Conservation (phyloP, 2,113 vertebrate species). For the Deroptyus accipitrinus region DNA sequence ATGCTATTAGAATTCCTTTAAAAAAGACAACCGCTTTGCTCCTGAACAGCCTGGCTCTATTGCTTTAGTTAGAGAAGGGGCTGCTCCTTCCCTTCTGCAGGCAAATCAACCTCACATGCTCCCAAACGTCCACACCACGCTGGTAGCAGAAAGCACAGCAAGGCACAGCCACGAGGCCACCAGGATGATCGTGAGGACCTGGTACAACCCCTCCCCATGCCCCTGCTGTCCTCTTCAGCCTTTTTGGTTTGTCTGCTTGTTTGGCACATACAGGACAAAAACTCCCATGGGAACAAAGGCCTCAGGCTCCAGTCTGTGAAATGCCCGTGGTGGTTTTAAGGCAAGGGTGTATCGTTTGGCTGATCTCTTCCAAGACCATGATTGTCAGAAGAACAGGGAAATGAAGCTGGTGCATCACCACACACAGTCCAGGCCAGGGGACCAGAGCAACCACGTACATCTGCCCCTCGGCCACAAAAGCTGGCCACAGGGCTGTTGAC, state of each 20-base stretch:
- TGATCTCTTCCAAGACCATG: background rate
- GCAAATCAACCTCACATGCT: background rate
- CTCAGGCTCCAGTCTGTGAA: background rate
- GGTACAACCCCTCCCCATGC: background rate
- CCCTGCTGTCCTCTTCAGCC: background rate
- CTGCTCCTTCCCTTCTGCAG: background rate
- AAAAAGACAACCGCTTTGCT: background rate
- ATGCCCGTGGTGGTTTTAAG: background rate
- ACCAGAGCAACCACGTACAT: rapidly evolving
- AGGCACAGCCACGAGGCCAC: background rate
- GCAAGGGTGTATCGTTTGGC: background rate
- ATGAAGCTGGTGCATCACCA: background rate
- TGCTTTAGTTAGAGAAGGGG: background rate
- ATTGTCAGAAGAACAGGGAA: constrained; percentile 26
- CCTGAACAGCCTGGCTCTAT: background rate
- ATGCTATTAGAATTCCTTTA: background rate
- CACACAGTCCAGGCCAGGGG: background rate
- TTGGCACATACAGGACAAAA: background rate
- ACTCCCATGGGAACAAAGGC: background rate
- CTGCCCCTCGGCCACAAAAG: rapidly evolving
- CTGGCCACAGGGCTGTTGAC: rapidly evolving
- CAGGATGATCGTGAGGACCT: background rate
- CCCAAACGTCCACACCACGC: background rate
- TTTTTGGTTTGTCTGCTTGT: constrained; percentile 44
- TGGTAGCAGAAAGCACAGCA: background rate